Base-by-base conservation (phyloP, 2,113 vertebrate species). In the Apistogramma diplotaenia region DNA sequence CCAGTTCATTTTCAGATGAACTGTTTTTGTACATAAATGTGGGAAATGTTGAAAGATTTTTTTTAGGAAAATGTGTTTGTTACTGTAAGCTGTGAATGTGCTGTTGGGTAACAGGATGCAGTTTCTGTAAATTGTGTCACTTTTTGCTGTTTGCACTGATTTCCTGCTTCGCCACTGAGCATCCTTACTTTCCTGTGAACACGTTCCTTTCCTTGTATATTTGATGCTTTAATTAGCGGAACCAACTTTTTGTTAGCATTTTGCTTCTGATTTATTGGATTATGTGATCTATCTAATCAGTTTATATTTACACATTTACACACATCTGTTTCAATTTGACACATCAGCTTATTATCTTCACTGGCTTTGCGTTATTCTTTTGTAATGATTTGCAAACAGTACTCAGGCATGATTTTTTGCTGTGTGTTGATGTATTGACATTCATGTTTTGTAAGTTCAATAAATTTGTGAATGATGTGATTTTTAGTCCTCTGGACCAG, bases 61-160 rank as follows among this genome's bases (percentile, higher is more conserved):
- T 18, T 23, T 21, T 46, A 7, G 9, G 27, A 19, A 65, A 49
- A 49, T n/a, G 40, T 29, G 6, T 43, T 27, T 31, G 54, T 58
- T 29, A 27, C 25, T 73, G n/a, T 23, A n/a, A 49, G 16, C 77
- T 62, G 70, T 73, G 21, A 43, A 40, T 4, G 23, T 67, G 62
- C 40, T 67, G 62, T 0, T 67, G 74, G 49, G 57, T 58, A 23
- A 58, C 72, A n/a, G 53, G 72, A 8, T 23, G 31, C 4, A 29
- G 1, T 1, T 25, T 60, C 19, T 35, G 31, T 25, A 33, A 37
- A 13, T 62, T 78, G 40, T 65, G 11, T 43, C 33, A 70, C 6
- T 21, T 27, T 73, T 29, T 51, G 70, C 78, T 58, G 35, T 84
- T 87, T 86, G 83, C 80, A 87, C 81, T 76, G 58, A 72, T 56